Conservation (phyloP, 1,140 invertebrate genomes). For the Drosophila willistoni region DNA sequence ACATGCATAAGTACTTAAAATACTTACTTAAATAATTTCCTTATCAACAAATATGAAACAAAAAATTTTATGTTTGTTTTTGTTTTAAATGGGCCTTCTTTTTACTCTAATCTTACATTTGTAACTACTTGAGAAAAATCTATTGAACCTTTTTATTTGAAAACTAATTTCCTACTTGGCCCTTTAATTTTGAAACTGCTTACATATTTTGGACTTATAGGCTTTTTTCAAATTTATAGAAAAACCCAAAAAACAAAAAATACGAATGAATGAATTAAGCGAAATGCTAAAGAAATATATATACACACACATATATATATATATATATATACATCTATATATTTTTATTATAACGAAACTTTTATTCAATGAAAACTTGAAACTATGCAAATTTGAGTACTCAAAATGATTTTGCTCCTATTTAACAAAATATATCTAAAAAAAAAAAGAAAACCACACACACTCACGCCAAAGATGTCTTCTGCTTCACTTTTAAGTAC, state of each 20-base stretch:
- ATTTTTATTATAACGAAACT: slow-evolving; percentile 77
- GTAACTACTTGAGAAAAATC: slow-evolving; percentile 21
- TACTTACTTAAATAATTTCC: slow-evolving; percentile 13
- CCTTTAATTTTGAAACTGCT: slow-evolving; percentile 68
- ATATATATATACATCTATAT: slow-evolving; percentile 58
- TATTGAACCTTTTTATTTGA: slow-evolving; percentile 22
- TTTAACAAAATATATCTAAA: slow-evolving; percentile 57
- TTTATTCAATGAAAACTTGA: slow-evolving; percentile 55
- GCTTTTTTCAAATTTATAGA: slow-evolving; percentile 80
- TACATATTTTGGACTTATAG: slow-evolving; percentile 69
- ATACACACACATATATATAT: slow-evolving; percentile 52
- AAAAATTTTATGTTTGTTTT: not conserved
- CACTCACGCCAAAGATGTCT: slow-evolving; percentile 77
- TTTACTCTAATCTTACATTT: slow-evolving; percentile 24
- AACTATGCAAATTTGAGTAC: slow-evolving; percentile 74
- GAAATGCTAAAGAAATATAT: slow-evolving; percentile 29
- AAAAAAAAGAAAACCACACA: slow-evolving; percentile 23
- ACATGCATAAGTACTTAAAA: slow-evolving; percentile 34
- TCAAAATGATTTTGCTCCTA: slow-evolving; percentile 74
- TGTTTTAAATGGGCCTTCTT: slow-evolving; percentile 44
- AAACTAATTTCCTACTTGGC: slow-evolving; percentile 48
- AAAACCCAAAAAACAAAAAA: slow-evolving; percentile 32
- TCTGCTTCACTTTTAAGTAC: slow-evolving; percentile 77
- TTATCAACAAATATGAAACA: slow-evolving; percentile 15
- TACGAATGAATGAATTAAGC: slow-evolving; percentile 23